Conservation (phyloP, 2,113 vertebrate species). For the Phrynocephalus versicolor region DNA sequence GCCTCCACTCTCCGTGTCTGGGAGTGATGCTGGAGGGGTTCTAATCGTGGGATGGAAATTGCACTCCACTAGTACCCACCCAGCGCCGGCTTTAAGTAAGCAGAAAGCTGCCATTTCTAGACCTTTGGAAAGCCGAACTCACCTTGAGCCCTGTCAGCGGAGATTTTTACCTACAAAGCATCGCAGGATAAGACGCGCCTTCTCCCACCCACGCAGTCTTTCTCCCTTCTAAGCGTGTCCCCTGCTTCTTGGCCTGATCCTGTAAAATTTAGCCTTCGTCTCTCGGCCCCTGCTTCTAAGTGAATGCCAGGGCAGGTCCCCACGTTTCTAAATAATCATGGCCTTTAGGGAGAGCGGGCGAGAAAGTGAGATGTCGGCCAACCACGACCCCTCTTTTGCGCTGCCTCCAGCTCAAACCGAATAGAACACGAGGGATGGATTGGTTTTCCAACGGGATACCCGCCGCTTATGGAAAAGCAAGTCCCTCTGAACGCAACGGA, state of each 20-base stretch:
- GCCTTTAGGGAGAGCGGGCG: constrained; percentile 36
- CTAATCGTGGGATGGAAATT: background rate
- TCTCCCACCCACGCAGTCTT: no score
- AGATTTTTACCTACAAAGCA: constrained; percentile 12
- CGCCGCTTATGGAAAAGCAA: background rate
- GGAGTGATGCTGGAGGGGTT: background rate
- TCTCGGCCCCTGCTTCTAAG: constrained; percentile 24
- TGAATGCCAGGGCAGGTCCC: constrained; percentile 60
- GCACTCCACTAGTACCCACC: no score
- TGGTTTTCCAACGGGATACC: background rate
- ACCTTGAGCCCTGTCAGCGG: constrained; percentile 42
- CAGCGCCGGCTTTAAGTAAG: no score
- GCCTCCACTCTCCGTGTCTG: background rate
- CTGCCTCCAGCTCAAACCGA: constrained; percentile 60
- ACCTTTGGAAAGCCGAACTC: constrained; percentile 31
- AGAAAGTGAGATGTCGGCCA: constrained; percentile 57
- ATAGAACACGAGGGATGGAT: constrained; percentile 66
- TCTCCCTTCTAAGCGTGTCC: constrained; percentile 16
- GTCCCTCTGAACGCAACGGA: background rate
- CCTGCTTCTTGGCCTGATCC: constrained; percentile 45
- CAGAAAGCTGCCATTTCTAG: background rate
- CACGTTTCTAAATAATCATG: constrained; percentile 72
- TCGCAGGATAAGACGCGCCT: no score
- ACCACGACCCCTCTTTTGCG: background rate
- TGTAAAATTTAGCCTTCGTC: constrained; percentile 12